A percentile compares a stretch with the other conserved stretches of the same genome.
Evolutionary conservation across 2,888 invertebrate species (phyloP).

Genomic region (Corythucha ciliata): DNA sequence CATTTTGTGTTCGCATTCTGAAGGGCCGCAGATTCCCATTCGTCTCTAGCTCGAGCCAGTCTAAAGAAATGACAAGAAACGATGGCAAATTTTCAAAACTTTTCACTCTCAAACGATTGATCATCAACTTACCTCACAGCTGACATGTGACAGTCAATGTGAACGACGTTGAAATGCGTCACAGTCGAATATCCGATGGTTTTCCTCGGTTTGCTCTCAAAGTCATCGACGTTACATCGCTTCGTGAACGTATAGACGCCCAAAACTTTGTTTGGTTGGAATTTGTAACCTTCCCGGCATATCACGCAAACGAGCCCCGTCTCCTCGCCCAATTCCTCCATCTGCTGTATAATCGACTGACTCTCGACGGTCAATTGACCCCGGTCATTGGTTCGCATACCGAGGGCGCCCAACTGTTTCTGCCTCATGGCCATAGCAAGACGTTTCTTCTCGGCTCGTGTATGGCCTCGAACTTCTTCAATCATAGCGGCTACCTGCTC

Average conservation of each 20-base stretch:
- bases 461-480: slow-evolving; percentile 87
- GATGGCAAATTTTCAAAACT: no score
- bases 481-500: slow-evolving; percentile 72
- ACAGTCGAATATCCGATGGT: slow-evolving; percentile 87
- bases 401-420: slow-evolving; percentile 88
- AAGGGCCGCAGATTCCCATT: slow-evolving; percentile 96
- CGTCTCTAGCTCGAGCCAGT: slow-evolving; percentile 65
- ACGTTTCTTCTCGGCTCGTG: slow-evolving; percentile 91
- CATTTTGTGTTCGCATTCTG: slow-evolving; percentile 98
- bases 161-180: slow-evolving; percentile 96
- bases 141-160: slow-evolving; percentile 95
- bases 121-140: slow-evolving; percentile 64
- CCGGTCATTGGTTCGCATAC: slow-evolving; percentile 93
- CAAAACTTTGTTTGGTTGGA: slow-evolving; percentile 84
- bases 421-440: slow-evolving; percentile 97
- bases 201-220: slow-evolving; percentile 79
- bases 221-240: slow-evolving; percentile 86
- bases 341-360: slow-evolving; percentile 72
- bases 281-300: slow-evolving; percentile 94
- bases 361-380: slow-evolving; percentile 81
- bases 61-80: slow-evolving; percentile 40
- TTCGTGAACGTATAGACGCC: slow-evolving; percentile 97
- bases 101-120: no score
- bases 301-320: slow-evolving; percentile 93
- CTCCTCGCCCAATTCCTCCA: slow-evolving; percentile 92